phyloP scores from a whole-genome alignment of 1,140 invertebrate species.

The Lepidostoma basale region DNA sequence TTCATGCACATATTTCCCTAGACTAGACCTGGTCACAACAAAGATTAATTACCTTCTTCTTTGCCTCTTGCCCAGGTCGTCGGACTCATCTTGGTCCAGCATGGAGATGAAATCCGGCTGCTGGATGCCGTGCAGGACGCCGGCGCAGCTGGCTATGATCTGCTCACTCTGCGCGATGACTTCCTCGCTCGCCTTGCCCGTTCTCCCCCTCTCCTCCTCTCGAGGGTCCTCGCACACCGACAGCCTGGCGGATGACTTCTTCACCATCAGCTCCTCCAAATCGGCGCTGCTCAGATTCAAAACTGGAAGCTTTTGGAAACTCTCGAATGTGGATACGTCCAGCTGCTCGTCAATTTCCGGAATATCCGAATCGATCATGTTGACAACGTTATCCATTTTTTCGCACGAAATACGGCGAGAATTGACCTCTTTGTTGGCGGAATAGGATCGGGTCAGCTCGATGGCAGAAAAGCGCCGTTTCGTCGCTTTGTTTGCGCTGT shows the following conservation, averaged over 20 bases:
- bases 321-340: not conserved
- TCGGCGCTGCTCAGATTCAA: constrained; percentile 21
- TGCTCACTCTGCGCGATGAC: constrained; percentile 21
- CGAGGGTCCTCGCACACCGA: not conserved
- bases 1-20: constrained; percentile 18
- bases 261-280: not conserved
- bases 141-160: constrained; percentile 26
- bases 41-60: constrained; percentile 8
- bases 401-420: constrained; percentile 31
- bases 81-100: constrained; percentile 33
- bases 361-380: not conserved
- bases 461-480: constrained; percentile 38
- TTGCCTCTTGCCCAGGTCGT: not conserved
- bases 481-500: constrained; percentile 12
- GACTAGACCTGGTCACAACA: not conserved
- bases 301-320: constrained; percentile 6
- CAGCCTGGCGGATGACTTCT: not conserved
- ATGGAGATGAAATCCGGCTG: constrained; percentile 46
- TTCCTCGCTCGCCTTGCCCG: not conserved
- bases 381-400: not conserved
- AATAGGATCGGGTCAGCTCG: constrained; percentile 30
- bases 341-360: constrained; percentile 15
- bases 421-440: constrained; percentile 13
- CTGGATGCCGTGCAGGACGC: constrained; percentile 28
- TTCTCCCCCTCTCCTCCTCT: not conserved